phyloP scores from a whole-genome alignment of 2,888 invertebrate genomes.

The Drosophila cyrtoloma region DNA sequence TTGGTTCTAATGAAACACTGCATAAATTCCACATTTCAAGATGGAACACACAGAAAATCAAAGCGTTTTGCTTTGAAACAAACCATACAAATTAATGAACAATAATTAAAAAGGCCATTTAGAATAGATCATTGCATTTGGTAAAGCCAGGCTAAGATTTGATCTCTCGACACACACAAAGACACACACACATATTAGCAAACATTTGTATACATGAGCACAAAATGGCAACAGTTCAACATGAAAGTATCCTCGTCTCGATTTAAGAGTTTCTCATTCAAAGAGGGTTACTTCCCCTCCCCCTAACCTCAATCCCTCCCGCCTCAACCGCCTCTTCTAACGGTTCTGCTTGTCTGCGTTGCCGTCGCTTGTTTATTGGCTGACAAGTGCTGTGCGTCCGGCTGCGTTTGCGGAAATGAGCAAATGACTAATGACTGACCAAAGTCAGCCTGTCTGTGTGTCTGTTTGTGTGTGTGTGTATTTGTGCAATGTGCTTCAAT shows the following conservation, averaged over 20 bases:
- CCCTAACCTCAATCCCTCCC: background rate
- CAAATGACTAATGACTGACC: constrained; percentile 82
- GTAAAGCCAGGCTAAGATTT: background rate
- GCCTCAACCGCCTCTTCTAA: rapidly evolving
- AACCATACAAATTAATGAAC: background rate
- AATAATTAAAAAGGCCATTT: background rate
- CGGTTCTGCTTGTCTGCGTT: constrained; percentile 10
- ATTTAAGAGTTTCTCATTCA: constrained; percentile 14
- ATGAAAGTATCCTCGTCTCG: constrained; percentile 9
- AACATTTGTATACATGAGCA: background rate
- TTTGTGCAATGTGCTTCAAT: constrained; percentile 75
- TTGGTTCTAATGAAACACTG: background rate
- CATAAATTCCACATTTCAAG: background rate
- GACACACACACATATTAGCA: background rate
- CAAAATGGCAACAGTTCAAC: background rate
- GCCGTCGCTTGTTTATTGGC: constrained; percentile 76
- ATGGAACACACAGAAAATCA: background rate
- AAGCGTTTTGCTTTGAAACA: background rate
- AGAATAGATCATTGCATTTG: background rate
- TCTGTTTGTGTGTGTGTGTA: constrained; percentile 21
- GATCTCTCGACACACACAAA: background rate
- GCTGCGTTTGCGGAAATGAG: constrained; percentile 78
- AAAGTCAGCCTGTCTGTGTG: constrained; percentile 31
- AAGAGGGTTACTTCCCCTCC: background rate
- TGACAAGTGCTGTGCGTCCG: constrained; percentile 81